phyloP scores from a whole-genome alignment of 2,113 vertebrate genomes.

The Uropsilus gracilis region DNA sequence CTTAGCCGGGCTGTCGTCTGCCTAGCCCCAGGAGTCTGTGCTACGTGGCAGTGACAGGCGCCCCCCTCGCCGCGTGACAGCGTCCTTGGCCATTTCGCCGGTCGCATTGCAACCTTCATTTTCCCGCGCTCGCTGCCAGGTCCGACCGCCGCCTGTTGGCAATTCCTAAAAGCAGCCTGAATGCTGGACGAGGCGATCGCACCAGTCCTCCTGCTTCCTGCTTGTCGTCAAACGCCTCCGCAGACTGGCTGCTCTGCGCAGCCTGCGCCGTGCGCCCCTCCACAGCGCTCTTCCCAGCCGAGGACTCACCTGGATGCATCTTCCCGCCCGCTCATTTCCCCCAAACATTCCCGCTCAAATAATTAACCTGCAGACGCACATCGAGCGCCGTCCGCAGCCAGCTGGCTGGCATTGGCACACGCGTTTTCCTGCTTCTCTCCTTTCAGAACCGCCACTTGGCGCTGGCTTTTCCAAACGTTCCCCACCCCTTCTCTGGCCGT shows the following conservation, averaged over 20 bases:
- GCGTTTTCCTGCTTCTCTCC: background rate
- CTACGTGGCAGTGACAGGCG: background rate
- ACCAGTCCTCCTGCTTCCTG: background rate
- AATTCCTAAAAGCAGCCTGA: background rate
- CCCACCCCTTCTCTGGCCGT: background rate
- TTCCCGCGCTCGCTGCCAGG: background rate
- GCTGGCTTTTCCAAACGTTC: conserved; percentile 15
- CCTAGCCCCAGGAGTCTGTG: conserved; percentile 71
- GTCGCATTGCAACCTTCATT: conserved; percentile 1
- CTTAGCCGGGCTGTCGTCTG: conserved; percentile 52
- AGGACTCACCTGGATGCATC: background rate
- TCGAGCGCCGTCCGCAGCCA: background rate
- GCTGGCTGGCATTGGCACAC: no score
- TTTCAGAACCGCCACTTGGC: background rate
- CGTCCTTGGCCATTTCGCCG: background rate
- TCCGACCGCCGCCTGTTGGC: background rate
- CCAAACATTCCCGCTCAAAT: conserved; percentile 35
- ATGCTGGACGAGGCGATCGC: background rate
- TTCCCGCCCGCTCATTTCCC: conserved; percentile 28
- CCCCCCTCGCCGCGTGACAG: background rate
- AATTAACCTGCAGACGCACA: background rate
- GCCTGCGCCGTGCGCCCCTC: no score
- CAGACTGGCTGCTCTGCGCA: no score
- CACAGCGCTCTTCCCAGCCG: background rate
- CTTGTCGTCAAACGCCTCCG: conserved; percentile 29